Base-by-base conservation (phyloP, 2,797 vertebrate genomes). In the Psittacula derbiana region DNA sequence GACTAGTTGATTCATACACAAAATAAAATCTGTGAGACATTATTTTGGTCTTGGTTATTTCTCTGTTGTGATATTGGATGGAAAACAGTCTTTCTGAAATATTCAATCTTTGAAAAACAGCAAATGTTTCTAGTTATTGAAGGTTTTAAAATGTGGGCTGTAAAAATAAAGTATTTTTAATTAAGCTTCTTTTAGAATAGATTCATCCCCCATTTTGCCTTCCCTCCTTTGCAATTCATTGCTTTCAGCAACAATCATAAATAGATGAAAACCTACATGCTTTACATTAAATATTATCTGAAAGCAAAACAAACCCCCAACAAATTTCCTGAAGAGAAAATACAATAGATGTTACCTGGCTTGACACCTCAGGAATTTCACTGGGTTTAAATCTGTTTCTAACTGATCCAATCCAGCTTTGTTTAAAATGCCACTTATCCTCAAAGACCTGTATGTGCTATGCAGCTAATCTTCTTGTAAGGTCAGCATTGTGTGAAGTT, bases 41-140 rank as follows among this genome's bases (percentile, higher is more conserved):
- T 91, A 84, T 91, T 95, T 97, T 96, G 82, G 58, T 91, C 73
- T 66, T 79, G 55, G 61, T 73, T 91, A 41, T 88, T 95, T 95
- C 53, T 60, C 80, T 93, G 58, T 73, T 95, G 72, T 93, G 87
- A 81, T 92, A 92, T 0, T 86, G 69, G 47, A 69, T 67, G 58
- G 50, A 69, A 96, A 91, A 71, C 6, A 47, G 43, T 25, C 50
- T 62, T 46, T 85, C 24, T 80, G 27, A 74, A 91, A 62, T 80
- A 53, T 2, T 46, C 33, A 64, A 36, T 16, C 16, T 38, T 76
- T 92, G 57, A 55, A 96, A 94, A 91, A 38, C 38, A 86, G n/a
- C 40, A 66, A 28, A 79, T n/a, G 18, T 88, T 76, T 82, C 53
- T 82, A 40, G 23, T 12, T 88, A 6, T 30, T 86, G 62, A 30